These are phyloP conservation scores for Drosophila simulans DNA, from an alignment of 1,140 invertebrate species.

Conservation along the genomic window DNA sequence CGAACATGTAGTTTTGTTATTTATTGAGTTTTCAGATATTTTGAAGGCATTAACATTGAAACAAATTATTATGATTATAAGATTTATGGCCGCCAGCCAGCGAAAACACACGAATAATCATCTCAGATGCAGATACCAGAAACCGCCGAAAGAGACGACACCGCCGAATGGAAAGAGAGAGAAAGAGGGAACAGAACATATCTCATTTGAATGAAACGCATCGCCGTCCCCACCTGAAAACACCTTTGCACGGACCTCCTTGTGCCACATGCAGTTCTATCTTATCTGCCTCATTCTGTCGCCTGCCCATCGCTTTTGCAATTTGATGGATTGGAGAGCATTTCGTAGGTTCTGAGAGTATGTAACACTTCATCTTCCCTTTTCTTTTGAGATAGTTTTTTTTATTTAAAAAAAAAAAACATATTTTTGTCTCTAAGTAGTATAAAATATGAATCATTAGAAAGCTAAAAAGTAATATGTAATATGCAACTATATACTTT, in stretches of 20 bases:
- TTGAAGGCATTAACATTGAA: conserved; percentile 84
- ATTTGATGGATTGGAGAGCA: conserved; percentile 48
- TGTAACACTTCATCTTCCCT: no score
- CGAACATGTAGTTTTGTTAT: conserved; percentile 84
- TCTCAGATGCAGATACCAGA: conserved; percentile 45
- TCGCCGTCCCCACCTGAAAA: neutral
- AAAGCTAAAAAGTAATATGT: no score
- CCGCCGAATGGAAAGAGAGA: conserved; percentile 11
- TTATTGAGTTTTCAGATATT: conserved; percentile 84
- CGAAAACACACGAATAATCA: conserved; percentile 57
- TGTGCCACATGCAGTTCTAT: conserved; percentile 21
- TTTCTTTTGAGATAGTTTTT: no score
- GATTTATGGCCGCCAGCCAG: conserved; percentile 75
- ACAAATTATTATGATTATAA: conserved; percentile 84
- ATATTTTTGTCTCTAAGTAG: no score
- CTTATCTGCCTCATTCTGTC: conserved; percentile 13
- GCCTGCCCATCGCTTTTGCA: conserved; percentile 35
- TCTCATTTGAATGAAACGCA: conserved; percentile 62
- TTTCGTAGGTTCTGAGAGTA: neutral
- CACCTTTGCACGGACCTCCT: neutral
- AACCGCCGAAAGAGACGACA: conserved; percentile 28
- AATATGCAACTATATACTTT: neutral
- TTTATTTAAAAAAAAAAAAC: no score
- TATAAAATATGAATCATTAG: no score
- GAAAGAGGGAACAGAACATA: conserved; percentile 17